Conservation (phyloP, 2,113 vertebrate genomes). For the Melospiza georgiana region DNA sequence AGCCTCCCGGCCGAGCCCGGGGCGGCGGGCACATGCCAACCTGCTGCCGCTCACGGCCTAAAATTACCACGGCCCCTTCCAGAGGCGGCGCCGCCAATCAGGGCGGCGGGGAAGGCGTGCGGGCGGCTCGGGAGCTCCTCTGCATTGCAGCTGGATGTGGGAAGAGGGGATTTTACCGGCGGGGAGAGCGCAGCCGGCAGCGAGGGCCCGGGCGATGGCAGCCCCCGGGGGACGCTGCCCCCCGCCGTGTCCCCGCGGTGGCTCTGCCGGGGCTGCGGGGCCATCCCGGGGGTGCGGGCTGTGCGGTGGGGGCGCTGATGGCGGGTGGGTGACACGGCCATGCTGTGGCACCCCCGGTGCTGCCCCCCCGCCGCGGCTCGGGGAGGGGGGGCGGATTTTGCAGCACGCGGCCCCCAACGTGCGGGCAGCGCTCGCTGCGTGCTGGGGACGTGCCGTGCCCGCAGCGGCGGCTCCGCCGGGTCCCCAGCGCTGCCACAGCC, state of each 20-base stretch:
- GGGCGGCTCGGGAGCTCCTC: conserved; percentile 10
- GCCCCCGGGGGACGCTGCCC: neutral
- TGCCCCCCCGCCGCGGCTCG: neutral
- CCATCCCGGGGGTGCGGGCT: neutral
- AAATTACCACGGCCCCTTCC: neutral
- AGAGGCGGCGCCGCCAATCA: neutral
- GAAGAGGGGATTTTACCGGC: neutral
- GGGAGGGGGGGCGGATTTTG: neutral
- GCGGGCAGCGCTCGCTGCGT: neutral
- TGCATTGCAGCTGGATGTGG: conserved; percentile 50
- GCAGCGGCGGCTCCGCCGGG: neutral
- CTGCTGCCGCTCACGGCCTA: neutral
- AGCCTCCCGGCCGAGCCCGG: neutral
- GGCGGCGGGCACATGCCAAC: neutral
- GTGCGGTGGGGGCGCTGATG: neutral
- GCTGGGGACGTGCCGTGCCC: neutral
- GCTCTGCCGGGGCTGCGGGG: neutral
- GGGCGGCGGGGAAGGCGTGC: neutral
- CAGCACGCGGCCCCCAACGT: neutral
- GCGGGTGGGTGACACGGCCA: neutral
- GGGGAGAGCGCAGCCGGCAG: neutral
- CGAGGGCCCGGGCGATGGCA: neutral
- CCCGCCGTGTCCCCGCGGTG: neutral
- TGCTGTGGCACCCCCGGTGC: neutral
- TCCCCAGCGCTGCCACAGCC: neutral